Evolutionary conservation across 2,797 vertebrate genomes (phyloP), one percentile per base, ranked within the genome.

Genomic region (Fistularia commersonii): DNA sequence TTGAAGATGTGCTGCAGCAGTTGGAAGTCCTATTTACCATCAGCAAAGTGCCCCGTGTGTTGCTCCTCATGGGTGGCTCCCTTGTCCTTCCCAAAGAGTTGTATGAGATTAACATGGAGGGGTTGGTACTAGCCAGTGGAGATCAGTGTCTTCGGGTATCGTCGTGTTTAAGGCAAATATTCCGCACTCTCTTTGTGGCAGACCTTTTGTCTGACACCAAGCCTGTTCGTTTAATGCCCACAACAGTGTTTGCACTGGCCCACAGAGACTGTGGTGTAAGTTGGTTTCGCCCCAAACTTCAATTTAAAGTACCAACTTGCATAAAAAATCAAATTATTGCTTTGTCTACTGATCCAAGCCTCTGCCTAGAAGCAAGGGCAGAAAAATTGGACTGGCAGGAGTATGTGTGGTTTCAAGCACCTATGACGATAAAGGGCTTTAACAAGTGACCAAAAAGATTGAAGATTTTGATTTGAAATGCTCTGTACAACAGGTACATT

Each of bases 341-440:
- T 33, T 74, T 99, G 77, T 92, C 91, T 40, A 92, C 90, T 14
- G 88, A 86, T 45, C 72, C 80, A n/a, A 48, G 51, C 11, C 11
- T 57, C 61, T 11, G 31, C 48, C 15, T 32, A 33, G 44, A 43
- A 49, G 11, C 48, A 0, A 61, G 47, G 38, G 48, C 37, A 6
- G 61, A 74, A 5, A 45, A 14, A 3, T 48, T 40, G 14, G 74
- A 85, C 75, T 87, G 88, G 82, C 83, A 92, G 45, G 93, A 97
- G 67, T 98, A 95, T 3, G 64, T 99, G 45, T 99, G 97, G 97
- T 99, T 96, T 80, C 95, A 99, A 86, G 92, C 95, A 8, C 93
- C 96, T 0, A 74, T 93, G 74, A 87, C 87, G 0, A 86, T 99
- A 23, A 97, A 92, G 72, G 97, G 97, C 38, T 92, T 97, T 69